A percentile compares a stretch with the other conserved stretches of the same genome.
These are phyloP conservation scores for Tolypeutes matacus DNA, from an alignment of 2,797 vertebrate genomes.

Conservation along the genomic window DNA sequence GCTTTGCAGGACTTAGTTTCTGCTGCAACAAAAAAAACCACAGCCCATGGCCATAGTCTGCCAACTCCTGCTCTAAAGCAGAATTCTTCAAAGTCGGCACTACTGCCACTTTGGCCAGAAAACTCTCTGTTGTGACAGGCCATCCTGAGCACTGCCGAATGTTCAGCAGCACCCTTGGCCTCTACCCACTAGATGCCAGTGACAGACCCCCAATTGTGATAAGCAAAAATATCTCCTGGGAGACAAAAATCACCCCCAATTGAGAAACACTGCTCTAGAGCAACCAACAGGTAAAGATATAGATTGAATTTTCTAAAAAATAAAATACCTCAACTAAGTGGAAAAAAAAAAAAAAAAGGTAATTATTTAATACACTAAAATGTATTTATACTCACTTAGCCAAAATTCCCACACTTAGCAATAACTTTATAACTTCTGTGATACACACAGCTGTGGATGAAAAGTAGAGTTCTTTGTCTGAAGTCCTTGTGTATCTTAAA, in stretches of 20 bases:
- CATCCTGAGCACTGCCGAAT: not conserved
- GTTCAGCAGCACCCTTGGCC: not conserved
- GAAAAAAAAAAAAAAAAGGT: not conserved
- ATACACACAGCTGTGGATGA: constrained; percentile 96
- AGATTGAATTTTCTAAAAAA: constrained; percentile 39
- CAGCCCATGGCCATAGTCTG: not conserved
- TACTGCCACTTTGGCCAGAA: not conserved
- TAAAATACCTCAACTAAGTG: not conserved
- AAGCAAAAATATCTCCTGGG: not conserved
- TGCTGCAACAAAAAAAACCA: not conserved
- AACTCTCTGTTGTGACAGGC: not conserved
- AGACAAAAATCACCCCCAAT: not conserved
- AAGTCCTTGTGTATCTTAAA: constrained; percentile 94
- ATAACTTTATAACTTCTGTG: constrained; percentile 95
- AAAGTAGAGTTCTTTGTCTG: constrained; percentile 92
- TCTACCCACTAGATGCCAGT: not conserved
- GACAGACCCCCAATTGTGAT: not conserved
- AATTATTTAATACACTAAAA: not conserved
- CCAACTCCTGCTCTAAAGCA: not conserved
- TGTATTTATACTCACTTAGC: constrained; percentile 91
- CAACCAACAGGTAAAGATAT: constrained; percentile 16
- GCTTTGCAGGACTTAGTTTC: not conserved
- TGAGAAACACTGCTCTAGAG: constrained; percentile 17
- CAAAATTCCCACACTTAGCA: constrained; percentile 95
- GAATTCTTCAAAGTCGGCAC: not conserved